Base-by-base conservation (phyloP, 2,113 vertebrate genomes). In the Cyphomyrus discorhynchus region DNA sequence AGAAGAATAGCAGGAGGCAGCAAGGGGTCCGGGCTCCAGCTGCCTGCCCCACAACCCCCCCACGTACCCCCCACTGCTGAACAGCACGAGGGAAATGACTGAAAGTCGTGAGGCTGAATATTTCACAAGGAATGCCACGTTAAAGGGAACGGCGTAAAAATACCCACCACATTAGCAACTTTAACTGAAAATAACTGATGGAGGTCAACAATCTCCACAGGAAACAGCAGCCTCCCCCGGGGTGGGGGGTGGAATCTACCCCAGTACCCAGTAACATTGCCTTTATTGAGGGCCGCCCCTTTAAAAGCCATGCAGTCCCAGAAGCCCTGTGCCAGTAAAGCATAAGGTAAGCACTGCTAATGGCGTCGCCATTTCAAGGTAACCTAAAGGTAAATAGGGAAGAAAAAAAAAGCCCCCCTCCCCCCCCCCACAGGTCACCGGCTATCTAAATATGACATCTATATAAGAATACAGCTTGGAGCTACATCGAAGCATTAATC, bases 1-100 rank as follows among this genome's bases (percentile, higher is more conserved):
- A 56, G 6, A 89, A 89, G 49, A 50, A 82, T 39, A 83, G 74
- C 66, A n/a, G 46, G 53, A 88, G 35, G 45, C 58, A 66, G 87
- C 56, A 66, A 46, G 52, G 87, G 87, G 53, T 45, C 53, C 13
- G 2, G n/a, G 39, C 24, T 13, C 15, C 10, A 17, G 4, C 13
- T 31, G 85, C 6, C 31, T 53, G 35, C 87, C 35, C 10, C 87
- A 13, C 87, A 45, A 6, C 53, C 58, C 19, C 19, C 56, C n/a
- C 17, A 45, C 1, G 42, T 3, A 19, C 17, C 13, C 31, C 15
- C n/a, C 42, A 3, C 58, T 24, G 5, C 62, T 49, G 53, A 70
- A 88, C 45, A 35, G 49, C 21, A 53, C 24, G 39, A 31, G 7
- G 17, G n/a, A 53, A 46, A 24, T 13, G 88, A 84, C 58, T 84